These are phyloP conservation scores for Neotragus moschatus DNA, from an alignment of 2,113 vertebrate genomes.

Conservation along the genomic window DNA sequence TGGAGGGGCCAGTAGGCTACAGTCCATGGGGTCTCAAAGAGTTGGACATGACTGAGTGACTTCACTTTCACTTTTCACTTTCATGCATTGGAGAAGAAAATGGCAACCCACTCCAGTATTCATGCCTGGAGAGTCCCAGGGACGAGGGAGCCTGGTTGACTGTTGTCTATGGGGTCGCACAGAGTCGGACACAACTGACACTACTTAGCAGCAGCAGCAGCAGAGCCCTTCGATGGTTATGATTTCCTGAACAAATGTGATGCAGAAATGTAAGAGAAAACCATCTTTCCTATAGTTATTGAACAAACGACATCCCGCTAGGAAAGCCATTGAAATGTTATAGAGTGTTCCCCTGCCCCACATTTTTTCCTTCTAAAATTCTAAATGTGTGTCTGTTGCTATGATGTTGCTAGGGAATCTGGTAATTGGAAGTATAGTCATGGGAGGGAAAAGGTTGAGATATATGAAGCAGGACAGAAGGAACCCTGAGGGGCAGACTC, in stretches of 20 bases:
- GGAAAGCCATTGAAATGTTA: background rate
- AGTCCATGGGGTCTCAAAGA: background rate
- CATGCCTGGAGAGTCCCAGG: background rate
- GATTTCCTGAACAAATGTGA: background rate
- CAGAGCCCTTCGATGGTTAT: background rate
- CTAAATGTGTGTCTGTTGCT: background rate
- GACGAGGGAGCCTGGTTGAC: background rate
- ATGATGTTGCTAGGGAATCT: background rate
- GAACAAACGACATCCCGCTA: background rate
- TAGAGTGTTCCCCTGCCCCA: background rate
- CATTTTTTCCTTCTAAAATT: background rate
- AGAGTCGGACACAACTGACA: rapidly evolving
- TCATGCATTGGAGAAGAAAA: too few species aligned
- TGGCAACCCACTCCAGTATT: too few species aligned
- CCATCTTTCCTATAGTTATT: background rate
- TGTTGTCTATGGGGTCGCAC: background rate
- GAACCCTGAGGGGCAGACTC: background rate
- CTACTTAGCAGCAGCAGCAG: background rate
- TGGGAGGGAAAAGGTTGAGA: background rate
- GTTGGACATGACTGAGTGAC: background rate
- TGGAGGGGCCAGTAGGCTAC: too few species aligned
- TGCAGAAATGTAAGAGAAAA: background rate
- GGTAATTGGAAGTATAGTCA: background rate
- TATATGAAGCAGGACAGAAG: background rate
- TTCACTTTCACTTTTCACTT: background rate